phyloP scores from a whole-genome alignment of 2,113 vertebrate species.

The Centropus bengalensis region DNA sequence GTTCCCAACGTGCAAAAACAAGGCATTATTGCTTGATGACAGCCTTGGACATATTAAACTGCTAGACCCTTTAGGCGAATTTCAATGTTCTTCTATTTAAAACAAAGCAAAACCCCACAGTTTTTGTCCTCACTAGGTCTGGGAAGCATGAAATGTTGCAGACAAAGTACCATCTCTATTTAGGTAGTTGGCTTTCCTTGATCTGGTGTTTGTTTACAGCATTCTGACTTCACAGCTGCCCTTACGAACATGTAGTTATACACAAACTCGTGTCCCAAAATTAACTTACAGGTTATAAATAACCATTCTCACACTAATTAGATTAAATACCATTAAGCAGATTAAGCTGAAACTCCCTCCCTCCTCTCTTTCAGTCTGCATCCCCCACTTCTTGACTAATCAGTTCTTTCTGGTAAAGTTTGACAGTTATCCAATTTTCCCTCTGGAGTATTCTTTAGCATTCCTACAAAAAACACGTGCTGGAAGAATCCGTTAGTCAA shows the following conservation, averaged over 20 bases:
- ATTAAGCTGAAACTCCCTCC: background rate
- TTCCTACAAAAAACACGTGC: background rate
- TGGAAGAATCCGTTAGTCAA: background rate
- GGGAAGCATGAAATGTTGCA: background rate
- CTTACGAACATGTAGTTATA: background rate
- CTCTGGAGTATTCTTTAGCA: conserved; percentile 30
- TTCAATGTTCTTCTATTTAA: background rate
- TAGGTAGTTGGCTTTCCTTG: background rate
- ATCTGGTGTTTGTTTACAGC: background rate
- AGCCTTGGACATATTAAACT: background rate
- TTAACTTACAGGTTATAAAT: background rate
- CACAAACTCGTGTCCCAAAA: background rate
- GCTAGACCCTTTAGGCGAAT: background rate
- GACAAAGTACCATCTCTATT: background rate
- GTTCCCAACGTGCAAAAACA: background rate
- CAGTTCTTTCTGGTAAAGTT: background rate
- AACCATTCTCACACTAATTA: background rate
- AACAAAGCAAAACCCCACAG: background rate
- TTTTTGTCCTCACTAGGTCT: background rate
- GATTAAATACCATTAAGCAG: background rate
- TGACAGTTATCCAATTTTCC: background rate
- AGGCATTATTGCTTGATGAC: background rate
- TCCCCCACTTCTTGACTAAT: background rate
- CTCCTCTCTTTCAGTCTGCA: background rate
- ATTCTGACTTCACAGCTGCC: background rate